These are phyloP conservation scores for Discoglossus pictus DNA, from an alignment of 2,797 vertebrate species.

Conservation along the genomic window DNA sequence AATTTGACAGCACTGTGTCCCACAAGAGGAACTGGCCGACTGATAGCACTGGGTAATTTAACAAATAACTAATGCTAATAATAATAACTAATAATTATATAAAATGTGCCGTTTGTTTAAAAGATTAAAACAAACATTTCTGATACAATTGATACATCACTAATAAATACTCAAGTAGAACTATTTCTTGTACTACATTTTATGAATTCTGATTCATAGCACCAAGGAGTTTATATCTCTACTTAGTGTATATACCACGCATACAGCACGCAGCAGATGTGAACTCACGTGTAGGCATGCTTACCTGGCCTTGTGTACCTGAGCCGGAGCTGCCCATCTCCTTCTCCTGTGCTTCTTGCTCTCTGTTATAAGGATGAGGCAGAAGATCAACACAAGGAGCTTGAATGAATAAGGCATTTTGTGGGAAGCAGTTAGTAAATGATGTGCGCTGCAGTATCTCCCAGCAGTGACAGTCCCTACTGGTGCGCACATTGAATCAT, in stretches of 20 bases:
- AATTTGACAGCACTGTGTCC: no score
- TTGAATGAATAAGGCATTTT: constrained; percentile 75
- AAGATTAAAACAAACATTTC: no score
- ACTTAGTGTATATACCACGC: no score
- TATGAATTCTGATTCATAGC: no score
- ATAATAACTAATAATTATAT: no score
- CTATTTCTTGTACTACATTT: no score
- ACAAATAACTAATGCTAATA: no score
- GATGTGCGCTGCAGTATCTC: constrained; percentile 63
- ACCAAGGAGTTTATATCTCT: no score
- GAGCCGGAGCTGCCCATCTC: constrained; percentile 76
- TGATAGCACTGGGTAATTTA: no score
- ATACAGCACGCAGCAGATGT: background rate
- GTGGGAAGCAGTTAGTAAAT: constrained; percentile 50
- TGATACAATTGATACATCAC: background rate
- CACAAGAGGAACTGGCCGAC: no score
- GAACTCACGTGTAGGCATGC: constrained; percentile 37
- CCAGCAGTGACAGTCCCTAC: constrained; percentile 53
- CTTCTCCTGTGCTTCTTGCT: constrained; percentile 76
- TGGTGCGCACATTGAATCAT: constrained; percentile 63
- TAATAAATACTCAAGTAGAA: no score
- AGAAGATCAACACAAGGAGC: constrained; percentile 73
- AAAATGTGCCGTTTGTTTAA: no score
- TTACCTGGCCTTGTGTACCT: constrained; percentile 79
- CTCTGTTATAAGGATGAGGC: constrained; percentile 72